phyloP scores from a whole-genome alignment of 2,113 vertebrate species.

The Nothobranchius kuhntae region DNA sequence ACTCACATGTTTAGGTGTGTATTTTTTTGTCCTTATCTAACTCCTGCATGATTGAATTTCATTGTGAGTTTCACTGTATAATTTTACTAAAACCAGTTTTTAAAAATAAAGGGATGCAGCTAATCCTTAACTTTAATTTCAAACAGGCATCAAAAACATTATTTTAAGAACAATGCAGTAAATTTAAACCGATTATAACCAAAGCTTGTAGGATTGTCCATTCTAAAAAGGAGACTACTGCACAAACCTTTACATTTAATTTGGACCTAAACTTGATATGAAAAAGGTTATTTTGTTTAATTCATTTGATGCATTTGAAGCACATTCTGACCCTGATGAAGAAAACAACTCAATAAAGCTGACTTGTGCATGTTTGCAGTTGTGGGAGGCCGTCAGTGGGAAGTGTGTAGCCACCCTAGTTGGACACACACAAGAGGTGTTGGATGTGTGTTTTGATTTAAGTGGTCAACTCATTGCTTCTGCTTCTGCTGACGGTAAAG shows the following conservation, averaged over 20 bases:
- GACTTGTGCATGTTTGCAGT: constrained; percentile 69
- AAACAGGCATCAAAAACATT: neutral
- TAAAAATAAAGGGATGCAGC: neutral
- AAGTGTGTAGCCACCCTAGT: constrained; percentile 83
- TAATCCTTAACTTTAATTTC: neutral
- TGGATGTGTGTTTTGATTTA: constrained; percentile 94
- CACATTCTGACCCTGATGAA: neutral
- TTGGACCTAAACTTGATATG: too few relatives aligned
- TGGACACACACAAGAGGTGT: constrained; percentile 87
- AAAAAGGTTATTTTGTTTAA: neutral
- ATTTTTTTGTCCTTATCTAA: neutral
- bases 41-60: neutral
- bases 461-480: constrained; percentile 88
- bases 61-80: neutral
- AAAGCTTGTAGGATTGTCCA: too few relatives aligned
- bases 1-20: neutral
- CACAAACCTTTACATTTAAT: too few relatives aligned
- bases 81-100: neutral
- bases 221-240: too few relatives aligned
- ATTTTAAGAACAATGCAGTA: neutral
- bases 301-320: neutral
- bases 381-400: constrained; percentile 87
- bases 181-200: too few relatives aligned
- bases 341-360: neutral
- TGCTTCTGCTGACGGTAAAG: constrained; percentile 91